Evolutionary conservation across 1,140 invertebrate species (phyloP).

Genomic region (Drosophila bocki): DNA sequence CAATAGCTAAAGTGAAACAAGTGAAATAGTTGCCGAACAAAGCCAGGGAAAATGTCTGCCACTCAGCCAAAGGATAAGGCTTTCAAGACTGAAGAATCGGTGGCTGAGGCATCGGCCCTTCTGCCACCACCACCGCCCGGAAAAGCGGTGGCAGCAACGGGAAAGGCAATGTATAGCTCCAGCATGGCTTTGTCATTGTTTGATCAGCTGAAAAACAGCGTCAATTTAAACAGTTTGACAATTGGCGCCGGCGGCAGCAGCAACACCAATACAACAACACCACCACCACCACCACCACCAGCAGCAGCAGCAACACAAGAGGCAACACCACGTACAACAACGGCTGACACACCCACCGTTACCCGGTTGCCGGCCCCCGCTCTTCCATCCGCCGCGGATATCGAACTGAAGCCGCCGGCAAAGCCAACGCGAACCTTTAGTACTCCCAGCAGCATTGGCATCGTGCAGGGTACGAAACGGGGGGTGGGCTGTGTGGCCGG

Average conservation of each 20-base stretch:
- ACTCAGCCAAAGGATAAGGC: conserved; percentile 56
- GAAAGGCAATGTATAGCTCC: conserved; percentile 59
- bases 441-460: conserved; percentile 63
- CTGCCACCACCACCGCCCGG: background rate
- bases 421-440: conserved; percentile 55
- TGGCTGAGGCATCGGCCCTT: background rate
- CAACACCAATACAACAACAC: conserved; percentile 18
- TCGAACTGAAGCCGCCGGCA: conserved; percentile 62
- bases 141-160: conserved; percentile 13
- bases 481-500: conserved; percentile 11
- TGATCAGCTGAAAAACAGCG: conserved; percentile 84
- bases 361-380: conserved; percentile 10
- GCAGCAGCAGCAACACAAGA: conserved; percentile 10
- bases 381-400: conserved; percentile 27
- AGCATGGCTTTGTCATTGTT: conserved; percentile 74
- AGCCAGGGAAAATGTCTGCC: conserved; percentile 62
- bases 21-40: conserved; percentile 40
- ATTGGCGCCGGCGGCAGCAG: conserved; percentile 50
- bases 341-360: conserved; percentile 45
- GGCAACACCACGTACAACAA: conserved; percentile 7
- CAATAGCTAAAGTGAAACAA: conserved; percentile 18
- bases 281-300: background rate
- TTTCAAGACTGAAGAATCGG: conserved; percentile 48
- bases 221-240: conserved; percentile 74
- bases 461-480: conserved; percentile 69